phyloP scores from a whole-genome alignment of 2,113 vertebrate genomes.

The Nematolebias whitei region DNA sequence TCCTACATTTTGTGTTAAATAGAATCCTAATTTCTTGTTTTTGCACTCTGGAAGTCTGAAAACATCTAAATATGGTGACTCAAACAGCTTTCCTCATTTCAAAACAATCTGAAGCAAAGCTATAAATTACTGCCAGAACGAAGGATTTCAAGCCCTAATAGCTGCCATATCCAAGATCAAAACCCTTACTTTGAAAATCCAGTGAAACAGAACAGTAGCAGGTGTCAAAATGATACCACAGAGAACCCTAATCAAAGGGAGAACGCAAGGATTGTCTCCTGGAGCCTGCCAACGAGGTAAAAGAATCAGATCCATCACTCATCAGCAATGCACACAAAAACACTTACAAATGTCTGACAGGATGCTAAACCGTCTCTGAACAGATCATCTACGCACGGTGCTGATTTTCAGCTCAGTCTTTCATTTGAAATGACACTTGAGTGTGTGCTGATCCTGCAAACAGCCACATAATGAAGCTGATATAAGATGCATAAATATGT shows the following conservation, averaged over 20 bases:
- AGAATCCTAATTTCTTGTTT: constrained; percentile 20
- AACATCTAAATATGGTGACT: constrained; percentile 55
- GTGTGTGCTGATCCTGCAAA: neutral
- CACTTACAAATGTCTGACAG: constrained; percentile 6
- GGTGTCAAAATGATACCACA: constrained; percentile 57
- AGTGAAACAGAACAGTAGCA: constrained; percentile 47
- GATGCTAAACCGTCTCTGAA: constrained; percentile 12
- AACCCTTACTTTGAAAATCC: constrained; percentile 54
- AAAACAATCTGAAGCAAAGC: constrained; percentile 51
- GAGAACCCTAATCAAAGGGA: constrained; percentile 57
- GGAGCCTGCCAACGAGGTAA: constrained; percentile 25
- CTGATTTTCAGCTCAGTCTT: constrained; percentile 5
- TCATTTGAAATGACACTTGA: neutral
- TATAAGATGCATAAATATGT: no score
- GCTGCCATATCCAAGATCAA: constrained; percentile 60
- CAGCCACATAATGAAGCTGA: neutral
- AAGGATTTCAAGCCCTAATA: constrained; percentile 60
- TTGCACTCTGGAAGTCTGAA: constrained; percentile 25
- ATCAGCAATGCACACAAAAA: constrained; percentile 22
- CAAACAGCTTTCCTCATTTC: constrained; percentile 35
- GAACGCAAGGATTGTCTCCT: constrained; percentile 35
- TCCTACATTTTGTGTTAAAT: constrained; percentile 18
- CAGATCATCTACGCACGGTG: neutral
- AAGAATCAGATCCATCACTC: constrained; percentile 43
- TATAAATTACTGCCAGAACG: constrained; percentile 57